These are phyloP conservation scores for Globodera ellingtonae DNA, from an alignment of 1,140 invertebrate species.

Conservation along the genomic window DNA sequence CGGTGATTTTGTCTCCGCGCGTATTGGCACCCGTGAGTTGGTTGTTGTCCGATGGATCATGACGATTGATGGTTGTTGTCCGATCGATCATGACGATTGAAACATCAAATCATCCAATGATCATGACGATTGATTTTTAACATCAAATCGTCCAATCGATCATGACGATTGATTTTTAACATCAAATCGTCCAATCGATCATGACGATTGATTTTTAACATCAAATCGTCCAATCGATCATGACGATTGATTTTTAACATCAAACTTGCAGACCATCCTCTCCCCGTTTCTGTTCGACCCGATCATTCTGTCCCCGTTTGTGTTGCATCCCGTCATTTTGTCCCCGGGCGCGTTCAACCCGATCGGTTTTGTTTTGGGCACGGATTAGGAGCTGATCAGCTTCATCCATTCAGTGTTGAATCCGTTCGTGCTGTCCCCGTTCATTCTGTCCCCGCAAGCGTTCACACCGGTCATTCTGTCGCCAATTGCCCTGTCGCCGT, in stretches of 20 bases:
- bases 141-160: no score
- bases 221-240: no score
- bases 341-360: constrained; percentile 38
- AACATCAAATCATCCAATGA: no score
- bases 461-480: constrained; percentile 55
- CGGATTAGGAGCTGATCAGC: no score
- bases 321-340: constrained; percentile 55
- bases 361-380: not conserved
- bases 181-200: no score
- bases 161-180: no score
- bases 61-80: no score
- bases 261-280: constrained; percentile 50
- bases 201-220: no score
- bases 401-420: constrained; percentile 18
- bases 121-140: no score
- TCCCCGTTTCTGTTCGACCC: constrained; percentile 52
- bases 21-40: constrained; percentile 38
- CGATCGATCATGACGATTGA: no score
- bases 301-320: constrained; percentile 53
- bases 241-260: not conserved
- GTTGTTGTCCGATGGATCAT: no score
- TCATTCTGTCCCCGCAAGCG: constrained; percentile 55
- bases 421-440: constrained; percentile 42
- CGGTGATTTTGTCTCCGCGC: constrained; percentile 51
- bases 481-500: constrained; percentile 57